Evolutionary conservation across 2,888 invertebrate genomes (phyloP).

Genomic region (Eumerus sabulonum): DNA sequence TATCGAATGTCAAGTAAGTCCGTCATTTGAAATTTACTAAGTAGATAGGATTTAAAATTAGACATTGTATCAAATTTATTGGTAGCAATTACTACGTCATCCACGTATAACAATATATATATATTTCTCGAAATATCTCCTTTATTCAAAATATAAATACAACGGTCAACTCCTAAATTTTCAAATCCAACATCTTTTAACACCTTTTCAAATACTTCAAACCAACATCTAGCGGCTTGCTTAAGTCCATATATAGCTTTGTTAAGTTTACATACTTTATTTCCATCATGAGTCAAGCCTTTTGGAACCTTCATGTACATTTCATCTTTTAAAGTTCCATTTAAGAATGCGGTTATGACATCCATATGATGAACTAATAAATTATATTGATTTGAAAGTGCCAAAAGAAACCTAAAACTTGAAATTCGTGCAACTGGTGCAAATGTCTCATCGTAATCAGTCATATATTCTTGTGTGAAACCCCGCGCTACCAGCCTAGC

Average conservation of each 20-base stretch:
- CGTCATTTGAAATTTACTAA: neutral
- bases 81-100: conserved; percentile 53
- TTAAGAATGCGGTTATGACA: conserved; percentile 59
- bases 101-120: conserved; percentile 67
- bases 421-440: too few species aligned
- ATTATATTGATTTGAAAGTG: conserved; percentile 60
- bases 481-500: conserved; percentile 10
- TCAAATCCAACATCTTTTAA: too few species aligned
- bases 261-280: conserved; percentile 54
- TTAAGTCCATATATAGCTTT: too few species aligned
- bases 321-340: too few species aligned
- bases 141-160: conserved; percentile 61
- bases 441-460: too few species aligned
- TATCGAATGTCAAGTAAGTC: neutral
- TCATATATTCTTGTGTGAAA: too few species aligned
- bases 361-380: conserved; percentile 64
- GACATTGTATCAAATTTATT: conserved; percentile 31
- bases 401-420: too few species aligned
- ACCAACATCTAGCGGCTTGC: too few species aligned
- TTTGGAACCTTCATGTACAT: conserved; percentile 41
- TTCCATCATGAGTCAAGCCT: conserved; percentile 27
- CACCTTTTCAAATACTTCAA: too few species aligned
- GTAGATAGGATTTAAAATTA: conserved; percentile 62
- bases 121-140: conserved; percentile 49
- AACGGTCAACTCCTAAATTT: conserved; percentile 61